phyloP scores from a whole-genome alignment of 2,888 invertebrate species.

The Trissonchulus latispiculum region DNA sequence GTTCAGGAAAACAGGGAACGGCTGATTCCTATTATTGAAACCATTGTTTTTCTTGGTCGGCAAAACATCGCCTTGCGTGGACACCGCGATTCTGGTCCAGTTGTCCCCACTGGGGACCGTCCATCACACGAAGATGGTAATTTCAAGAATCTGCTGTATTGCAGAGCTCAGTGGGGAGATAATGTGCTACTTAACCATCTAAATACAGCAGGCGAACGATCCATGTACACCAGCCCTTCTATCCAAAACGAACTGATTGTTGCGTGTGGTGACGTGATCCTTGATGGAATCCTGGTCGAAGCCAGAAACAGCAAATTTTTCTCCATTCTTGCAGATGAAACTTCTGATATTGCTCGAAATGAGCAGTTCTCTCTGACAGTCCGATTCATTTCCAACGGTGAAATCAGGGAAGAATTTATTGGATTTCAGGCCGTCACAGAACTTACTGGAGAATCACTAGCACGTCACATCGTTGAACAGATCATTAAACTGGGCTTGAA shows the following conservation, averaged over 20 bases:
- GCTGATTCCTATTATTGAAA: not conserved
- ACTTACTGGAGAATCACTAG: conserved; percentile 22
- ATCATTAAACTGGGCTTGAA: conserved; percentile 18
- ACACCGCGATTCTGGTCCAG: not conserved
- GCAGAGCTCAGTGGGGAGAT: conserved; percentile 34
- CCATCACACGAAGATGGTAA: conserved; percentile 32
- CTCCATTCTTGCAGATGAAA: conserved; percentile 37
- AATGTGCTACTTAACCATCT: conserved; percentile 29
- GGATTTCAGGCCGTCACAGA: conserved; percentile 24
- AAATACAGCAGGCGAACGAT: conserved; percentile 26
- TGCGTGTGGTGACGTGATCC: conserved; percentile 27
- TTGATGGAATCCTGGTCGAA: conserved; percentile 29
- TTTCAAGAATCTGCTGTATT: conserved; percentile 36
- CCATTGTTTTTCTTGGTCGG: not conserved
- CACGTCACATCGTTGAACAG: conserved; percentile 25
- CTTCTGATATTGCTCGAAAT: conserved; percentile 33
- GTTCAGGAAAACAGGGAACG: conserved; percentile 2
- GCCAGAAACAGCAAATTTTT: conserved; percentile 36
- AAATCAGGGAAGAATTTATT: conserved; percentile 25
- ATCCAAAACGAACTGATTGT: conserved; percentile 38
- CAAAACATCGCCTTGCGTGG: not conserved
- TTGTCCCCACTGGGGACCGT: conserved; percentile 10
- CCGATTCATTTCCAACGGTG: conserved; percentile 24
- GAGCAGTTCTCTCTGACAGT: conserved; percentile 28
- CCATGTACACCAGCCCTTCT: conserved; percentile 34